Conservation (phyloP, 1,140 invertebrate genomes). For the Neomicropteryx cornuta region DNA sequence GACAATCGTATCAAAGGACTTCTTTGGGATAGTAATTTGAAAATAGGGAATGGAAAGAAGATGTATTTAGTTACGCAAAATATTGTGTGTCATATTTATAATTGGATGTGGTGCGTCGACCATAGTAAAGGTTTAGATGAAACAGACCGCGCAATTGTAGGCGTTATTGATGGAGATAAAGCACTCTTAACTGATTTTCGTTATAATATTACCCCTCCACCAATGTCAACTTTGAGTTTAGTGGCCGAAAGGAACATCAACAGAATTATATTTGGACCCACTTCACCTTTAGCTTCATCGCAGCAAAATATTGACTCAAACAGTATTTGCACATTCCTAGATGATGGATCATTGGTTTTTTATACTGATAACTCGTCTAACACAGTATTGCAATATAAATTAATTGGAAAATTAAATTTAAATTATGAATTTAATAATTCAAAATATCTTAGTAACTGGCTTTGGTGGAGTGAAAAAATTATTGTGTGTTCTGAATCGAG, state of each 20-base stretch:
- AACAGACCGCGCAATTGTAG: conserved; percentile 48
- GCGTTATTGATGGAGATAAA: conserved; percentile 69
- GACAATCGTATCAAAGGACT: conserved; percentile 37
- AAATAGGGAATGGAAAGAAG: conserved; percentile 38
- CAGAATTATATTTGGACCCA: conserved; percentile 46
- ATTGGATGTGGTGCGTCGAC: conserved; percentile 50
- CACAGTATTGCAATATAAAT: too few species aligned
- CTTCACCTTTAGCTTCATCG: conserved; percentile 2
- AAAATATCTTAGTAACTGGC: not conserved
- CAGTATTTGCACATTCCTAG: conserved; percentile 25
- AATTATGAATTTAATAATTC: conserved; percentile 4
- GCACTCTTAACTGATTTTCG: conserved; percentile 64
- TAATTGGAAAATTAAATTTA: too few species aligned
- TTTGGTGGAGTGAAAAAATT: conserved; percentile 1
- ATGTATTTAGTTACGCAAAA: conserved; percentile 46
- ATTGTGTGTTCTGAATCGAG: too few species aligned
- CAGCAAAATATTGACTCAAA: conserved; percentile 28
- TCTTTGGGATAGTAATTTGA: conserved; percentile 52
- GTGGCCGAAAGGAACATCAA: conserved; percentile 43
- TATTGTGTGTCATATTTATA: conserved; percentile 45
- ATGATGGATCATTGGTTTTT: conserved; percentile 11
- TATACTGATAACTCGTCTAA: too few species aligned
- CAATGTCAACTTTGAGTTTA: conserved; percentile 59
- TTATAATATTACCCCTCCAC: conserved; percentile 66
- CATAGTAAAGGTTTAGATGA: conserved; percentile 37